Evolutionary conservation across 2,888 invertebrate species (phyloP), one percentile per base, ranked within the genome.

Genomic region (Archips crataeganus): DNA sequence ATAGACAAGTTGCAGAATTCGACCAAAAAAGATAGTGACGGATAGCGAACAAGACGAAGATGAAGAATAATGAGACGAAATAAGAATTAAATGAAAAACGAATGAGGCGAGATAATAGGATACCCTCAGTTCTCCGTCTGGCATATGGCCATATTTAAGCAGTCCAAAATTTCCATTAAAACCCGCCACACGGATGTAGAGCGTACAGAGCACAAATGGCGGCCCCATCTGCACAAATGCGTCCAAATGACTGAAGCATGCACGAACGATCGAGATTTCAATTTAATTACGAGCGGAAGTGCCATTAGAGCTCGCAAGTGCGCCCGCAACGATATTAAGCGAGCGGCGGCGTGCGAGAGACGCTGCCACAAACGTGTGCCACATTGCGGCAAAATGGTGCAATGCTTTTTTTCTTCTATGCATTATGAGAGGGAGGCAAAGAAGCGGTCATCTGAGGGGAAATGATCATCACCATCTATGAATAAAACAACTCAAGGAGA

Each of bases 211-310:
- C 51, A 57, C 54, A 2, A 54, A 57, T 32, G 5, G 57, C 57
- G 57, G 5, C 49, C n/a, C n/a, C 51, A 6, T 51, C 51, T 51
- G 61, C 66, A 66, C 65, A 71, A 62, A 67, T 15, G 66, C 54
- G 11, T 36, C 51, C 51, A 65, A 65, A 65, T 65, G 51, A 65
- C 65, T 65, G 49, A 49, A 36, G 51, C 62, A 62, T 42, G 62
- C 62, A 36, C 57, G 57, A 57, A 42, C 49, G 66, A 71, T 67
- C 66, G 61, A 66, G 71, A 62, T 71, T 71, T 71, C 71, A 71
- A 71, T 71, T 71, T 67, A 71, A 67, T 67, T 71, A 71, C 71
- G 62, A 6, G 23, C 57, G 63, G 54, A 15, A 67, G 66, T 60
- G 51, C 66, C 71, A 62, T 71, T 71, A 71, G 54, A 54, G 66